Conservation (phyloP, 1,140 invertebrate genomes). For the Metaphire vulgaris region DNA sequence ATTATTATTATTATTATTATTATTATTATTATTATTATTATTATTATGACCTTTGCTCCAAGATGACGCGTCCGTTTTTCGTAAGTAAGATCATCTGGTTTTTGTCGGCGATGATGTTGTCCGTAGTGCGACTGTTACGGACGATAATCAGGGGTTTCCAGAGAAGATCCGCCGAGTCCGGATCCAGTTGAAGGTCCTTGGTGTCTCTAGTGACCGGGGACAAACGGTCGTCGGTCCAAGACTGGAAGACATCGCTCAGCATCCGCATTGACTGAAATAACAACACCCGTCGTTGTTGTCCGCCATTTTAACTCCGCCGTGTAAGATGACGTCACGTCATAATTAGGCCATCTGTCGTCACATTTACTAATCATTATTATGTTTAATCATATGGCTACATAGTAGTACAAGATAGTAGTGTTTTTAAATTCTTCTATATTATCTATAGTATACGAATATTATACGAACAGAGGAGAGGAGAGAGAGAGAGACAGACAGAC, state of each 20-base stretch:
- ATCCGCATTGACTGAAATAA: not conserved
- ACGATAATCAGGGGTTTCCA: not conserved
- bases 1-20: not conserved
- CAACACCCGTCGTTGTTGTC: no score
- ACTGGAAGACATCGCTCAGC: not conserved
- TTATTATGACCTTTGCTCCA: not conserved
- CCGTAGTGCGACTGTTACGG: not conserved
- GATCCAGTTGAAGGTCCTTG: not conserved
- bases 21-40: slow-evolving; percentile 6
- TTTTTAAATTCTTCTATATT: no score
- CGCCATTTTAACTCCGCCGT: no score
- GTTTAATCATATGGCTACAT: no score
- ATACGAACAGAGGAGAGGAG: not conserved
- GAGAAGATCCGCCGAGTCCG: not conserved
- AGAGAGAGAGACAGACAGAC: not conserved
- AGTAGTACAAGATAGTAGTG: no score
- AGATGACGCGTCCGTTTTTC: not conserved
- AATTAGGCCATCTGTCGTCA: no score
- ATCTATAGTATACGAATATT: no score
- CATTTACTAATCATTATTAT: no score
- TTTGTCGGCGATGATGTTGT: not conserved
- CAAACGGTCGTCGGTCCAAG: not conserved
- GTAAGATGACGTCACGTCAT: no score
- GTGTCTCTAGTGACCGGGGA: not conserved
- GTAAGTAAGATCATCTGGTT: not conserved